These are phyloP conservation scores for Willisornis vidua DNA, from an alignment of 2,113 vertebrate species.

Conservation along the genomic window DNA sequence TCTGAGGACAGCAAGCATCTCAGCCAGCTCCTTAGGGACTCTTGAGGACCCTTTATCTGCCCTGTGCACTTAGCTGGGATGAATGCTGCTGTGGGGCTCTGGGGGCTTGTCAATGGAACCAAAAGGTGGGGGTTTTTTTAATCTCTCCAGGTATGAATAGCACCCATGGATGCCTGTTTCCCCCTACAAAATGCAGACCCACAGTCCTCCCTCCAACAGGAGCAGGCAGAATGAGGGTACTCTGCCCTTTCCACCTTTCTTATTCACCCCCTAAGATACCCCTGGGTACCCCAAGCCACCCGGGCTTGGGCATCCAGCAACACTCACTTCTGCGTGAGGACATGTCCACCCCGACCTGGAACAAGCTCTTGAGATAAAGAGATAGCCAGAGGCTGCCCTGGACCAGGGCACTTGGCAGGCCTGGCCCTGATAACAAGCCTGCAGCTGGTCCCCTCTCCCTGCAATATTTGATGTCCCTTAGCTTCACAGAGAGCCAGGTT, in stretches of 20 bases:
- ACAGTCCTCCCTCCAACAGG: background rate
- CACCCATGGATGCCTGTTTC: background rate
- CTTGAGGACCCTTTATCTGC: background rate
- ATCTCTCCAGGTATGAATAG: background rate
- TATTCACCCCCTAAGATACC: background rate
- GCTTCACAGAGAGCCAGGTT: background rate
- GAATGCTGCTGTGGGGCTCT: background rate
- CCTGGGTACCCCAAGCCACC: background rate
- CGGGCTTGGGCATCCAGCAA: slow-evolving; percentile 3
- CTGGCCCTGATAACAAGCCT: background rate
- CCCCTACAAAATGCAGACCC: background rate
- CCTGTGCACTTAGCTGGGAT: background rate
- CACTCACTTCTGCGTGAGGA: background rate
- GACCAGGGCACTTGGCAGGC: background rate
- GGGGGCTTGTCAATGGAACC: background rate
- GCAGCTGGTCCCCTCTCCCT: background rate
- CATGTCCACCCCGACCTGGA: background rate
- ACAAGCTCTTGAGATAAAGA: background rate
- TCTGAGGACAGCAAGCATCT: background rate
- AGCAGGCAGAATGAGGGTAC: fast-evolving
- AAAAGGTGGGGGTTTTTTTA: background rate
- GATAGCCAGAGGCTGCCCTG: background rate
- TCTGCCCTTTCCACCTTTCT: background rate
- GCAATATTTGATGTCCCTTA: background rate
- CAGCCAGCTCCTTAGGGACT: background rate